Conservation (phyloP, 1,140 invertebrate species). For the Zaprionus nigranus region DNA sequence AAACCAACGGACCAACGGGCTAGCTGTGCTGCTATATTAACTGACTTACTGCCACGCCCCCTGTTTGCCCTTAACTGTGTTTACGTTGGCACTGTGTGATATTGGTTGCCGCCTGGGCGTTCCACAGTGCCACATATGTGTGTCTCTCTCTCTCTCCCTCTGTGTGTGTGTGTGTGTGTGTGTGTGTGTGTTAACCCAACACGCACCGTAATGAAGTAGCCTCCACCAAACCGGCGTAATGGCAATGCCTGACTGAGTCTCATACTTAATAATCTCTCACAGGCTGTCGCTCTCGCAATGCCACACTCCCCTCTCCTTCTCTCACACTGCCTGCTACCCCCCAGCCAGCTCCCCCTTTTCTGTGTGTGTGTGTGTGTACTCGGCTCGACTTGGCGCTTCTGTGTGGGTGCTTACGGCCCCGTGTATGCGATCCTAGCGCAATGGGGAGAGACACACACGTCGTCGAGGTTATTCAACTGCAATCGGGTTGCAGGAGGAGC, state of each 20-base stretch:
- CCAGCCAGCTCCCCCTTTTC: neutral
- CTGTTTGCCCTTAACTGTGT: conserved; percentile 29
- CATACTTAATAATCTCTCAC: conserved; percentile 72
- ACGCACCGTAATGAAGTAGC: conserved; percentile 81
- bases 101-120: conserved; percentile 20
- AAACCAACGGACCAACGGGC: conserved; percentile 19
- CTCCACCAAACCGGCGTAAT: conserved; percentile 68
- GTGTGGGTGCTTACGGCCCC: neutral
- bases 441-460: conserved; percentile 41
- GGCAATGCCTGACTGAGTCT: conserved; percentile 81
- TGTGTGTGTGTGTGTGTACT: conserved; percentile 9
- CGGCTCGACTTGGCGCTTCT: neutral
- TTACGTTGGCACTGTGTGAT: conserved; percentile 10
- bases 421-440: conserved; percentile 50
- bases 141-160: neutral
- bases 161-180: conserved; percentile 42
- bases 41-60: conserved; percentile 73
- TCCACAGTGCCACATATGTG: conserved; percentile 8
- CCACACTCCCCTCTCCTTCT: neutral
- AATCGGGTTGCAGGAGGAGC: conserved; percentile 14
- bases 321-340: neutral
- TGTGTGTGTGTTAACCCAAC: conserved; percentile 62
- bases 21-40: conserved; percentile 78
- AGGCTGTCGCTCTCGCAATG: conserved; percentile 2
- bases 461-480: conserved; percentile 77